Conservation (phyloP, 2,113 vertebrate species). For the Neoarius graeffei region DNA sequence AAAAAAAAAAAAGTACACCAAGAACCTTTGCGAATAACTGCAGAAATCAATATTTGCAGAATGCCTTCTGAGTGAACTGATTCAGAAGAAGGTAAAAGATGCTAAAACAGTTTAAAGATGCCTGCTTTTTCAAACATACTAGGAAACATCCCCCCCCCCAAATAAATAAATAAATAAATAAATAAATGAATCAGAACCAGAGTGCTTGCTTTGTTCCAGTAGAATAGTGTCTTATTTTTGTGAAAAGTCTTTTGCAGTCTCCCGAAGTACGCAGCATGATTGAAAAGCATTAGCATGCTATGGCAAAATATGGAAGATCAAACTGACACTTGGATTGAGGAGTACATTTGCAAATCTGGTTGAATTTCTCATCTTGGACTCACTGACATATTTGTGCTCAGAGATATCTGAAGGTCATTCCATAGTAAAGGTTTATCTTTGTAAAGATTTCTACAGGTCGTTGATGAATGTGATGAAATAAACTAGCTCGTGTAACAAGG, state of each 20-base stretch:
- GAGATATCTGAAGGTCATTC: background rate
- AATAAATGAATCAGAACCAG: no score
- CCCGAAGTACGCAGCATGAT: background rate
- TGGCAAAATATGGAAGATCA: background rate
- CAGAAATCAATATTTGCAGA: slow-evolving; percentile 51
- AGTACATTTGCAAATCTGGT: background rate
- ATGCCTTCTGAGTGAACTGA: slow-evolving; percentile 24
- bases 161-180: no score
- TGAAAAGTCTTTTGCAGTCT: background rate
- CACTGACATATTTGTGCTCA: background rate
- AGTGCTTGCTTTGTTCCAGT: background rate
- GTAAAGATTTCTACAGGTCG: background rate
- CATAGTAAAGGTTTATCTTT: background rate
- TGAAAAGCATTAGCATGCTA: background rate
- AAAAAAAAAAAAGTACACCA: slow-evolving; percentile 55
- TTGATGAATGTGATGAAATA: background rate
- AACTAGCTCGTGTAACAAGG: background rate
- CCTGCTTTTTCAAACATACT: background rate
- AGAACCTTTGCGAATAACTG: slow-evolving; percentile 56
- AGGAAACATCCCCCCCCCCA: background rate
- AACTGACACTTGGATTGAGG: background rate
- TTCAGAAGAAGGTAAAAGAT: slow-evolving; percentile 13
- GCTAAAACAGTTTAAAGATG: background rate
- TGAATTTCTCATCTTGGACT: background rate
- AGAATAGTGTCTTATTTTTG: background rate